These are phyloP conservation scores for Drosophila equinoxialis DNA, from an alignment of 1,140 invertebrate species.

Conservation along the genomic window DNA sequence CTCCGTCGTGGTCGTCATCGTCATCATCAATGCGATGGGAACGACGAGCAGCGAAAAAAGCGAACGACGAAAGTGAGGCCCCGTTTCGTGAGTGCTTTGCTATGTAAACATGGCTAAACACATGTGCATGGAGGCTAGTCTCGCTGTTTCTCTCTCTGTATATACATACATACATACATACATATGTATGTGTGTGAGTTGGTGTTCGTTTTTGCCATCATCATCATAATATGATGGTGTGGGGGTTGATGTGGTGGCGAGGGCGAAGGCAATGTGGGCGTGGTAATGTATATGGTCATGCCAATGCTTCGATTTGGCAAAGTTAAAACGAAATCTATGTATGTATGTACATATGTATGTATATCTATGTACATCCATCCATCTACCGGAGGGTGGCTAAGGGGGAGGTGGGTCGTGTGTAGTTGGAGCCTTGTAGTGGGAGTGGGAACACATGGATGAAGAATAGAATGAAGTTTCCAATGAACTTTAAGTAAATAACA, in stretches of 20 bases:
- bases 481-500: too few relatives aligned
- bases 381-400: not conserved
- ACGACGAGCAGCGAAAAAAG: slow-evolving; percentile 26
- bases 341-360: too few relatives aligned
- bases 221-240: slow-evolving; percentile 13
- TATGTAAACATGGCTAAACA: slow-evolving; percentile 72
- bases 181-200: slow-evolving; percentile 14
- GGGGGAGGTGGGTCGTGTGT: too few relatives aligned
- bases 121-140: slow-evolving; percentile 41
- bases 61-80: slow-evolving; percentile 53
- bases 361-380: not conserved
- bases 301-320: slow-evolving; percentile 36
- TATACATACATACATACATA: slow-evolving; percentile 8
- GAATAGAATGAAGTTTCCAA: too few relatives aligned
- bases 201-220: slow-evolving; percentile 20
- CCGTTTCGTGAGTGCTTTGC: slow-evolving; percentile 71
- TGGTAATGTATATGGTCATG: slow-evolving; percentile 30
- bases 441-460: not conserved
- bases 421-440: not conserved
- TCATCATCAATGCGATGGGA: slow-evolving; percentile 39
- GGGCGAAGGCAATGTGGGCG: slow-evolving; percentile 15
- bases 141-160: not conserved
- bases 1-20: too few relatives aligned
- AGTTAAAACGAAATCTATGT: slow-evolving; percentile 1
- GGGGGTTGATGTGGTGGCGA: slow-evolving; percentile 21